Conservation (phyloP, 2,113 vertebrate species). For the Mastomys natalensis region DNA sequence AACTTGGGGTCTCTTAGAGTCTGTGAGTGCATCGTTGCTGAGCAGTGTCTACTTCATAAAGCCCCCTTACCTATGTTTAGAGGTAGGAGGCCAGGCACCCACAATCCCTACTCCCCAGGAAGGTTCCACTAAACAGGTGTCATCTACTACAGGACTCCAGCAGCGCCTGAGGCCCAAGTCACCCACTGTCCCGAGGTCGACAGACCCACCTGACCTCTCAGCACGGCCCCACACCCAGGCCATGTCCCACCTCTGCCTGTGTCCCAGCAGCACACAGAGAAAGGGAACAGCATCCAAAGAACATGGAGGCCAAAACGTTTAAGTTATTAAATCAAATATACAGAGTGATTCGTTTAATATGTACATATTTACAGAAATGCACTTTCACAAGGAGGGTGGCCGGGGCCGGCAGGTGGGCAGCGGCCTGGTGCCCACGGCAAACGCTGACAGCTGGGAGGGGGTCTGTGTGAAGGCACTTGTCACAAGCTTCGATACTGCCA, state of each 20-base stretch:
- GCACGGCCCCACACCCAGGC: accelerated
- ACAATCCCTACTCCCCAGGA: not conserved
- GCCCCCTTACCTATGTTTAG: no score
- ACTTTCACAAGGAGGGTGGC: slow-evolving; percentile 87
- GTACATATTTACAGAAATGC: slow-evolving; percentile 96
- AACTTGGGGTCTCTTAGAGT: accelerated
- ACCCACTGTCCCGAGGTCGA: accelerated
- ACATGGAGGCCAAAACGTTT: slow-evolving; percentile 91
- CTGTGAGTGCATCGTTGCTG: accelerated
- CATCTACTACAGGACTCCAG: accelerated
- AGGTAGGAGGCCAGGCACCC: accelerated
- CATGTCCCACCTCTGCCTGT: not conserved
- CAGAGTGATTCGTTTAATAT: slow-evolving; percentile 97
- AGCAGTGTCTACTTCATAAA: accelerated
- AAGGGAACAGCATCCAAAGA: slow-evolving; percentile 90
- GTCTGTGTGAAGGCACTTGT: slow-evolving; percentile 97
- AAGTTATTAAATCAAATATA: slow-evolving; percentile 99
- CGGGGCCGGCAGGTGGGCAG: slow-evolving; percentile 82
- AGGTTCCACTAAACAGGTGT: accelerated
- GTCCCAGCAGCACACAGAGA: slow-evolving; percentile 88
- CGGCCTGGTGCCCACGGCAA: slow-evolving; percentile 78
- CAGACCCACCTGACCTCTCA: not conserved
- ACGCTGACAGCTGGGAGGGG: slow-evolving; percentile 89
- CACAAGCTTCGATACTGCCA: slow-evolving; percentile 92
- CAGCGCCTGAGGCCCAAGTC: accelerated